Evolutionary conservation across 2,113 vertebrate species (phyloP).

Genomic region (Salvelinus fontinalis): DNA sequence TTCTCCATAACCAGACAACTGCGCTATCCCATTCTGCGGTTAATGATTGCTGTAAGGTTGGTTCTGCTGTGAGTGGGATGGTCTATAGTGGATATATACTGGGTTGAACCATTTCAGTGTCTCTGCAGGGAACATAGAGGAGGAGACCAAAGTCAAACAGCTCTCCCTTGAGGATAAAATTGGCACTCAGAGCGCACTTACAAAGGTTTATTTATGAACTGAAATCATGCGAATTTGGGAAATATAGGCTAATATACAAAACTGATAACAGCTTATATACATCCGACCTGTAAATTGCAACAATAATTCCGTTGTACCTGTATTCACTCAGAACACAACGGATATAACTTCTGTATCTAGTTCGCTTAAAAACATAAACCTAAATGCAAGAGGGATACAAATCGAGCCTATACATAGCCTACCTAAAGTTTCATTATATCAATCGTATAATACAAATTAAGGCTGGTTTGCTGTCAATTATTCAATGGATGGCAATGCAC

Average conservation of each 20-base stretch:
- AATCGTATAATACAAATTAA: background rate
- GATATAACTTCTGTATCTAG: too few relatives aligned
- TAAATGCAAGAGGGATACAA: too few relatives aligned
- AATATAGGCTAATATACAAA: background rate
- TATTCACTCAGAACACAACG: too few relatives aligned
- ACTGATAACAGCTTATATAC: background rate
- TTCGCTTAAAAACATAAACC: background rate
- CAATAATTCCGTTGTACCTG: background rate
- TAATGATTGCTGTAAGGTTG: background rate
- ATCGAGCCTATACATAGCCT: too few relatives aligned
- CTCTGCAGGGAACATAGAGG: background rate
- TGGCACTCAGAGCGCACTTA: background rate
- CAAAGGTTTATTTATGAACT: background rate
- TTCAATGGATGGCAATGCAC: background rate
- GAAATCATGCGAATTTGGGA: background rate
- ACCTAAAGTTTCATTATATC: background rate
- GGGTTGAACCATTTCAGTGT: slow-evolving; percentile 76
- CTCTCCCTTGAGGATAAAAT: background rate
- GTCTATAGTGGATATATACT: slow-evolving; percentile 67
- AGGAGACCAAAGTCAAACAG: slow-evolving; percentile 43
- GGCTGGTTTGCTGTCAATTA: background rate
- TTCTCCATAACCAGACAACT: slow-evolving; percentile 57
- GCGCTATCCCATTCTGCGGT: rapidly evolving
- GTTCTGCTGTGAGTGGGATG: background rate
- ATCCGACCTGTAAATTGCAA: background rate